A percentile compares a stretch with the other conserved stretches of the same genome.
Evolutionary conservation across 2,888 invertebrate species (phyloP).

Genomic region (Zygothrica quintamaculata): DNA sequence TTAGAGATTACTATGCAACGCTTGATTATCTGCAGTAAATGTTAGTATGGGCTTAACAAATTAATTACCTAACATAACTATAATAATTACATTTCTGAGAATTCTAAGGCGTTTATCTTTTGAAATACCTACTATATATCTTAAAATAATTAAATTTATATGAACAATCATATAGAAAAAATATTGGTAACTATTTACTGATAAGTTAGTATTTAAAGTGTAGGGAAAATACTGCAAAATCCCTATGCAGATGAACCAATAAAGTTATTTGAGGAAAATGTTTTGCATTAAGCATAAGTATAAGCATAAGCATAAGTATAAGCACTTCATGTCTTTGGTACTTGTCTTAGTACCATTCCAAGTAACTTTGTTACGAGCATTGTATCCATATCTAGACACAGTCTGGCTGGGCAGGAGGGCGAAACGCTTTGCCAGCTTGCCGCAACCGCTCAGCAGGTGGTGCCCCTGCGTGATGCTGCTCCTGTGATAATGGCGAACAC

Average conservation of each 20-base stretch:
- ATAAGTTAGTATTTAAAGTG: not conserved
- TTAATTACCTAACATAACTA: no score
- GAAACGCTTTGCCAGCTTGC: constrained; percentile 45
- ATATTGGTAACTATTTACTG: not conserved
- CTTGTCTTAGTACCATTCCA: constrained; percentile 22
- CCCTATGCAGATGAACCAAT: constrained; percentile 41
- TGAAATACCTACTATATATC: no score
- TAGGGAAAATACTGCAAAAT: not conserved
- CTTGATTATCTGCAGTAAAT: no score
- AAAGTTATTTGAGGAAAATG: constrained; percentile 31
- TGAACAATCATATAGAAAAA: no score
- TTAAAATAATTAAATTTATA: no score
- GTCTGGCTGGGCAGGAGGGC: constrained; percentile 43
- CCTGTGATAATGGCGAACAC: constrained; percentile 74
- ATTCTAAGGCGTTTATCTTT: no score
- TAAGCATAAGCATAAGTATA: no score
- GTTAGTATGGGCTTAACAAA: no score
- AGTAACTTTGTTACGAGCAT: constrained; percentile 45
- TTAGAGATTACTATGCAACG: no score
- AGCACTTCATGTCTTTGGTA: constrained; percentile 40
- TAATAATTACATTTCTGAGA: no score
- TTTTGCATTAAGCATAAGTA: constrained; percentile 42
- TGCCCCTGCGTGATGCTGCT: constrained; percentile 73
- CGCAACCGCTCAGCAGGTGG: constrained; percentile 74
- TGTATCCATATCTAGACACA: constrained; percentile 64